Base-by-base conservation (phyloP, 2,888 invertebrate genomes). In the Homarus gammarus region DNA sequence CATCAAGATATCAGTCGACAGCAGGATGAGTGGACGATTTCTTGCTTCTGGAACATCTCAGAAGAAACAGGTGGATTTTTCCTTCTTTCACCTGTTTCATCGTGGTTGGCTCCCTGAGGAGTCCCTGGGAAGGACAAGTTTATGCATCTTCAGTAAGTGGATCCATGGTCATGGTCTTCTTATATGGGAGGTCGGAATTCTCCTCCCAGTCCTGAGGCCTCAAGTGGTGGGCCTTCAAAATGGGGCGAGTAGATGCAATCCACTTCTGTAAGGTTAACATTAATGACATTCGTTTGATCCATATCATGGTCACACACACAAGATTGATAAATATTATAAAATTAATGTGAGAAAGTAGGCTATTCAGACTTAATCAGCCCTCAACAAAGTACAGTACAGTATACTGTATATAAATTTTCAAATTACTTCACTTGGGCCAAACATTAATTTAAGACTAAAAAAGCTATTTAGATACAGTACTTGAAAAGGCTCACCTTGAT, bases 161-260 rank as follows among this genome's bases (percentile, higher is more conserved):
- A 51, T 92, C 92, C 89, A 92, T 88, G 1, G 92, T 92, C 75
- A 89, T 83, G 40, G 92, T 90, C 75, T 92, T 92, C 73, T 89
- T 92, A 87, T 90, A 90, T 40, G 77, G 84, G 31, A 92, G 64
- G 40, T 83, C 79, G 10, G 92, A 89, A 64, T 90, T 92, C 70
- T 89, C 85, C 38, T 87, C 84, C 90, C 90, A 90, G 89, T 92
- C 92, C 51, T 92, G 89, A 18, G 92, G 87, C 68, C 92, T 64
- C 44, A 92, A 87, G 81, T 92, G 92, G 64, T 92, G 92, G 5
- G 92, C 92, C 77, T 92, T 92, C 68, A 92, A 88, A 79, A 92
- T 84, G 8, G 92, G 92, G 10, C 88, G 87, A 10, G 92, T 92
- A 22, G 92, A 90, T 2, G 90, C 92, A 36, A 90, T 88, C 92